phyloP scores from a whole-genome alignment of 2,797 vertebrate species.

The Micropoecilia bifurca region DNA sequence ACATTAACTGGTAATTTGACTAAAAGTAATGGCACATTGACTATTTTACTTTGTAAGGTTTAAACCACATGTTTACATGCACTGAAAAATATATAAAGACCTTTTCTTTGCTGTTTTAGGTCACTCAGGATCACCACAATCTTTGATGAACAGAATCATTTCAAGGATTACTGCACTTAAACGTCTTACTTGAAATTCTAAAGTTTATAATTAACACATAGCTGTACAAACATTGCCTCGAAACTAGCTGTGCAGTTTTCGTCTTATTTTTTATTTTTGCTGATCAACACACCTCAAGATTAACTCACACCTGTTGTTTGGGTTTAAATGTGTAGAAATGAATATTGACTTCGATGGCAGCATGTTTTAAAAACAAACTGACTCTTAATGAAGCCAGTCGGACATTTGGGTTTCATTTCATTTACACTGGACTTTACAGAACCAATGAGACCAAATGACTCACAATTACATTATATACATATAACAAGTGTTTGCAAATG shows the following conservation, averaged over 20 bases:
- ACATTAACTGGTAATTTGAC: background rate
- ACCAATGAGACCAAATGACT: background rate
- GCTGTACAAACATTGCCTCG: background rate
- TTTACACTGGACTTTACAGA: background rate
- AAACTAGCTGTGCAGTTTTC: background rate
- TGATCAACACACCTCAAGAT: background rate
- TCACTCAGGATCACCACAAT: background rate
- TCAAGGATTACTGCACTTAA: background rate
- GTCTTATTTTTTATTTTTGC: background rate
- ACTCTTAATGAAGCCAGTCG: background rate
- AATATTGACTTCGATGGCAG: background rate
- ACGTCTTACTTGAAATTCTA: background rate
- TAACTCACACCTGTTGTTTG: background rate
- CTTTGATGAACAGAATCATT: background rate
- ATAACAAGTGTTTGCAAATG: background rate
- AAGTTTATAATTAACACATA: background rate
- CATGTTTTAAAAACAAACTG: background rate
- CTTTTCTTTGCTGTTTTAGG: background rate
- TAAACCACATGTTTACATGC: background rate
- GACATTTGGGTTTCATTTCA: background rate
- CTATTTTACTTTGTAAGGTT: background rate
- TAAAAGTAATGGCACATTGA: background rate
- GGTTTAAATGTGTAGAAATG: background rate
- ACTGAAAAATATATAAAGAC: background rate
- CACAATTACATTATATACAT: too few species aligned